Evolutionary conservation across 2,797 vertebrate genomes (phyloP), one percentile per base, ranked within the genome.

Genomic region (Dendrocincla tyrannina): DNA sequence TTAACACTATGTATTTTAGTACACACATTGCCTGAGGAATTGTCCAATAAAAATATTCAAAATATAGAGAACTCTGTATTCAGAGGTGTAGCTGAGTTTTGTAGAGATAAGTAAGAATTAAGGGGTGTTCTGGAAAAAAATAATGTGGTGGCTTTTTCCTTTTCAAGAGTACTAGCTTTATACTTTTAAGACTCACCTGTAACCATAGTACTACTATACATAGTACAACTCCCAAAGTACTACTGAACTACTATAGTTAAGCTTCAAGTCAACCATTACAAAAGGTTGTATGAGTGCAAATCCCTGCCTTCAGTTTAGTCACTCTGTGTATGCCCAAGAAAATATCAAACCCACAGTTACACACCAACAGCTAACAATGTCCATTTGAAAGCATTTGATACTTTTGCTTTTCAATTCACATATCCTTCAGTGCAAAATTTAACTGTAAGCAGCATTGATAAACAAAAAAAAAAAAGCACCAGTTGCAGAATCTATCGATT

Each of bases 401-500:
- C 87, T 84, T 93, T 72, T 63, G 64, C 76, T 89, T 83, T 62
- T 94, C 77, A 85, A 87, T 85, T 67, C 72, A 82, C 93, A 96
- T 32, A 73, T 17, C 77, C 77, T 70, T 94, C 86, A 84, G 88
- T 92, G 91, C 91, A 87, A 78, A 88, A 41, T 76, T 96, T 64
- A 91, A 94, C 91, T 96, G 93, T 74, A 93, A 94, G 94, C 96
- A 89, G 95, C 83, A 67, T 41, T 32, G 33, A 78, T 76, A 79
- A 93, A 96, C 93, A 95, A 94, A 88, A 94, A 88, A 89, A 66
- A 62, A 63, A 16, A 92, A 94, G 96, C 94, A 96, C 85, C 37
- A 1, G 90, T 92, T 95, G 97, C 97, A 96, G 95, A 94, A 83
- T 95, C 97, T 95, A 95, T 92, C 63, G 72, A 91, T 94, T 93